These are phyloP conservation scores for mouse (Mus musculus) DNA, from an alignment of 2,113 vertebrate genomes.

Conservation along the genomic window GRCm39 chr13:28514001-28514500, in stretches of 20 bases:
- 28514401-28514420: slow-evolving; percentile 16
- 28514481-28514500: slow-evolving; percentile 55
- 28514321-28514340: not conserved
- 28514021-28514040: not conserved
- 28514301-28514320: not conserved
- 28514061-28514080: not conserved
- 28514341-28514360: not conserved
- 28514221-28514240: not conserved
- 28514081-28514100: not conserved
- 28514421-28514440: slow-evolving; percentile 46
- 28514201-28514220: not conserved
- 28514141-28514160: not conserved
- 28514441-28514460: slow-evolving; percentile 45
- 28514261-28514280: not conserved
- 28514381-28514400: slow-evolving; percentile 27
- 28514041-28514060: accelerated
- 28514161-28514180: not conserved
- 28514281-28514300: not conserved
- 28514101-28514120: not conserved
- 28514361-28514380: slow-evolving; percentile 47
- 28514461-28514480: slow-evolving; percentile 58
- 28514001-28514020: not conserved
- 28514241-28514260: not conserved
- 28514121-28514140: not conserved
- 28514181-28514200: not conserved